Evolutionary conservation across 1,140 invertebrate genomes (phyloP), one percentile per base, ranked within the genome.

Genomic region (Araneus ventricosus): DNA sequence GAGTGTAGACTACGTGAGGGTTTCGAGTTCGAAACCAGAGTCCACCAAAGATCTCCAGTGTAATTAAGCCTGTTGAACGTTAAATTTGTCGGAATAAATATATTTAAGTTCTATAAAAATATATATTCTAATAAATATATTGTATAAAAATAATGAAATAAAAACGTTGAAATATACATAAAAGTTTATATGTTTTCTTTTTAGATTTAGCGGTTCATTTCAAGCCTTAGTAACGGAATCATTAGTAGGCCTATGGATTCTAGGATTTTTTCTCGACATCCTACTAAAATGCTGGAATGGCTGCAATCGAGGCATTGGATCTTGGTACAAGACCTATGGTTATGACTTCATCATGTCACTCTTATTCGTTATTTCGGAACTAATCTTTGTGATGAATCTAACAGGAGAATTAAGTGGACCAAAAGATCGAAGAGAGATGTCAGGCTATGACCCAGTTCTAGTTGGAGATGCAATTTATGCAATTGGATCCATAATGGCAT

Each of bases 391-490:
- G 14, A 79, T 91, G 7, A 91, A 67, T 27, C 20, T 82, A 61
- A n/a, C 57, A 20, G 80, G 57, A 30, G 39, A 84, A 10, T 24
- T 91, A 41, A 30, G 24, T 27, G 89, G 89, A 24, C 63, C 88
- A 24, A 84, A 39, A 70, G 84, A 91, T 80, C 67, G 93, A 39
- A 92, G 84, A 27, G 59, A 88, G 5, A 93, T 89, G 93, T 84
- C 90, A 10, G 94, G 93, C 67, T 92, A 88, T 82, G 93, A 94
- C 85, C 93, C 93, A n/a, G 87, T 92, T 39, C 89, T 94, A 17
- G 57, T 94, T 34, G 94, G 84, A 20, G 94, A 94, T 92, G 93
- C 80, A 20, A 88, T 94, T 63, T 94, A 94, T 63, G 94, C 94
- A 2, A 88, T 82, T 7, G 94, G 90, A 22, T 94, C 94, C 8